phyloP scores from a whole-genome alignment of 2,113 vertebrate genomes.

The Machaerirhynchus nigripectus region DNA sequence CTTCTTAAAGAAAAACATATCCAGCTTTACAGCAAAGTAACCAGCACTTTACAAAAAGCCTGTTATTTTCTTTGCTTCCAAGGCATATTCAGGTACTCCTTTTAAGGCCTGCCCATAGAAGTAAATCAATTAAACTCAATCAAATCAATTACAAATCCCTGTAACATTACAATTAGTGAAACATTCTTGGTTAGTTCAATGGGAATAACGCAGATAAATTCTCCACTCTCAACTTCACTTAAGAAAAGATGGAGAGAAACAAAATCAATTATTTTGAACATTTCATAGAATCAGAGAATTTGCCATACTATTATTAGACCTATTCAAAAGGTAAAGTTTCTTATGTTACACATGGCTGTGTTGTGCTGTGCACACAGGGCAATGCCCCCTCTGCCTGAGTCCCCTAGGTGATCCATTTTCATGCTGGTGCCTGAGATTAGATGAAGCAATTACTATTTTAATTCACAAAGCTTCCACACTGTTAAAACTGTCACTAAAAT shows the following conservation, averaged over 20 bases:
- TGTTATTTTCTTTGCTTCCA: not conserved
- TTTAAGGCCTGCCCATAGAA: not conserved
- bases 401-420: not conserved
- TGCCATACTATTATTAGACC: not conserved
- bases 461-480: not conserved
- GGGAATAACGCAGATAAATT: constrained; percentile 27
- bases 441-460: not conserved
- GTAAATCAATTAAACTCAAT: constrained; percentile 54
- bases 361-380: not conserved
- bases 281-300: not conserved
- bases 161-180: not conserved
- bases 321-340: not conserved
- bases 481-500: not conserved
- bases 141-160: constrained; percentile 42
- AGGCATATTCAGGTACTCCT: not conserved
- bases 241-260: not conserved
- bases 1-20: not conserved
- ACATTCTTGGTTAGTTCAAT: constrained; percentile 27
- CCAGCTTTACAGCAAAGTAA: not conserved
- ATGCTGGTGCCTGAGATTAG: not conserved
- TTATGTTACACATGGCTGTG: not conserved
- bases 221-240: not conserved
- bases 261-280: constrained; percentile 11
- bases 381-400: not conserved
- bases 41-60: not conserved